Evolutionary conservation across 2,113 vertebrate genomes (phyloP).

Genomic region (Diphyllodes magnificus): DNA sequence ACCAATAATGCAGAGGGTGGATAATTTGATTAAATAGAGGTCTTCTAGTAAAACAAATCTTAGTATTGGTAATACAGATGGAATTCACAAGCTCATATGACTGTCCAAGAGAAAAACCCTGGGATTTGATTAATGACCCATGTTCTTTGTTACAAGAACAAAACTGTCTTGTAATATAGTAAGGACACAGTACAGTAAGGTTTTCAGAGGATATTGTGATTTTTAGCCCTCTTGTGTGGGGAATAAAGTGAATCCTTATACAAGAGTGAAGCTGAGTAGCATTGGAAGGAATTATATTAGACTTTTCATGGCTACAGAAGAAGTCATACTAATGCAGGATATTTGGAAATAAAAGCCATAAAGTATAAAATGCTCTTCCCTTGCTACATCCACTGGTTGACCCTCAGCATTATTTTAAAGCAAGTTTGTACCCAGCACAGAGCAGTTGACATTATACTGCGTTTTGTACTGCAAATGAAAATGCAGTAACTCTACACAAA

Average conservation of each 20-base stretch:
- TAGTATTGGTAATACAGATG: not conserved
- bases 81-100: not conserved
- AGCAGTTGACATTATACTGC: not conserved
- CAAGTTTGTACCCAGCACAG: not conserved
- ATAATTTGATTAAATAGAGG: conserved; percentile 1
- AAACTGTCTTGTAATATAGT: not conserved
- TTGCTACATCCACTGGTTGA: not conserved
- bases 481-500: not conserved
- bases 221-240: not conserved
- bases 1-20: not conserved
- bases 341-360: not conserved
- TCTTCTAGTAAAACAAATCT: not conserved
- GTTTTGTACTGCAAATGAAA: not conserved
- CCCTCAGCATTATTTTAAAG: not conserved
- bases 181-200: not conserved
- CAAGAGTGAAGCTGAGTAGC: not conserved
- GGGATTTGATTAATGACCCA: not conserved
- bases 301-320: not conserved
- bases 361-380: not conserved
- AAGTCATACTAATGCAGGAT: not conserved
- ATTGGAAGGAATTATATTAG: not conserved
- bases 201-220: not conserved
- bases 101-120: not conserved
- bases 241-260: not conserved
- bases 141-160: not conserved